Conservation (phyloP, 2,797 vertebrate species). For the Halcyon smyrnensis region DNA sequence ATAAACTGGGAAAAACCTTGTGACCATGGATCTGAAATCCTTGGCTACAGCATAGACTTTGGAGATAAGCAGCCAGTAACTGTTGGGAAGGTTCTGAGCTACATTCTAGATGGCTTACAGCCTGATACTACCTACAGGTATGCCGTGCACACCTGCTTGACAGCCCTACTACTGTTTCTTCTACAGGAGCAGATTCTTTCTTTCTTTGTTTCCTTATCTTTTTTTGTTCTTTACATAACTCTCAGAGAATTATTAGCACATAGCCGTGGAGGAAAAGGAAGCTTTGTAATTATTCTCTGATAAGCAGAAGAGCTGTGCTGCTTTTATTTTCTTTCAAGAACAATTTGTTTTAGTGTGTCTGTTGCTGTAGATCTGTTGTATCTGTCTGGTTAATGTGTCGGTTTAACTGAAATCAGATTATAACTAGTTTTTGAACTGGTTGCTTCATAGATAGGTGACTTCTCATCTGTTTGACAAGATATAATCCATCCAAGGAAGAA, state of each 20-base stretch:
- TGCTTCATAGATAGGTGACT: background rate
- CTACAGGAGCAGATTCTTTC: background rate
- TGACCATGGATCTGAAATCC: conserved; percentile 93
- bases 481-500: background rate
- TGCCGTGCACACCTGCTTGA: background rate
- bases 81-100: conserved; percentile 86
- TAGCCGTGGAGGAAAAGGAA: background rate
- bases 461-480: background rate
- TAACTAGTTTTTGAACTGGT: background rate
- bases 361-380: background rate
- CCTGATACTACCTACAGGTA: conserved; percentile 98
- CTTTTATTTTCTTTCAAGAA: background rate
- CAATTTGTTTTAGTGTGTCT: background rate
- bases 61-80: conserved; percentile 91
- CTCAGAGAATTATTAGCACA: background rate
- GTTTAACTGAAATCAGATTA: background rate
- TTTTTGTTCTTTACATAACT: background rate
- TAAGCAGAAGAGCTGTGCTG: background rate
- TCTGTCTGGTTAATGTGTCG: background rate
- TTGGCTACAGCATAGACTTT: conserved; percentile 93
- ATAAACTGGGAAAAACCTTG: conserved; percentile 92
- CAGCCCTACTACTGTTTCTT: background rate
- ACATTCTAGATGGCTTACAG: conserved; percentile 90
- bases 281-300: background rate
- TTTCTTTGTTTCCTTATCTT: background rate